Evolutionary conservation across 92 coral and sea anemone species (phyloP), one percentile per base, ranked within the genome.

Genomic region (Parazoanthus darwini): DNA sequence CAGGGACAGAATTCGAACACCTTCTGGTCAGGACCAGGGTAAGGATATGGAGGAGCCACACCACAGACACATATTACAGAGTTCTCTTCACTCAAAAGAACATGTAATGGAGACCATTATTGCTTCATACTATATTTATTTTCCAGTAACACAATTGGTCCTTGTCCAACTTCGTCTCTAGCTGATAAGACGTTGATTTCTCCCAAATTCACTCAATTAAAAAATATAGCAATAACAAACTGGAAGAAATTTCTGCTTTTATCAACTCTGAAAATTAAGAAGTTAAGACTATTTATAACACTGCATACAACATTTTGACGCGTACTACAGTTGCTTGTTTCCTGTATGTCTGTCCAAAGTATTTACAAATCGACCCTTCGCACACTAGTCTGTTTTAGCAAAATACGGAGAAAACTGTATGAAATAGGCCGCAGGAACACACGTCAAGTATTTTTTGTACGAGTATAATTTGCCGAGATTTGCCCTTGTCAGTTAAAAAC

Each of bases 361-460:
- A 76, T 76, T 76, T 76, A 76, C 80, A 76, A 9, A 13, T 36
- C 1, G 11, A 16, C 0, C 26, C 22, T 76, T 76, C 46, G 18
- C 51, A 76, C 80, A 76, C 80, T 76, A 18, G 13, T 39, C 8
- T 42, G 43, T 39, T 76, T 39, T 37, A 39, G 26, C 23, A 38
- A 76, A 39, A 76, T 74, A 76, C 80, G 42, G 42, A 20, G 35
- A 9, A 76, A 76, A 39, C 51, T 76, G 54, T 8, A 39, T 39
- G 80, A 76, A 76, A 76, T 39, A 76, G 25, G n/a, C 80, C 4
- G 51, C 80, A 39, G 80, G 80, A 63, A 63, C 39, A 16, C 15
- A 76, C 80, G 48, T 14, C 48, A 74, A 74, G 2, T 16, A 23
- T 26, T 26, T 36, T 5, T 33, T 18, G 79, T 36, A 76, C 20